Percentiles rank a stretch among this genome's conserved stretches.
phyloP scores from a whole-genome alignment of 2,888 invertebrate species.

The Agrochola litura region DNA sequence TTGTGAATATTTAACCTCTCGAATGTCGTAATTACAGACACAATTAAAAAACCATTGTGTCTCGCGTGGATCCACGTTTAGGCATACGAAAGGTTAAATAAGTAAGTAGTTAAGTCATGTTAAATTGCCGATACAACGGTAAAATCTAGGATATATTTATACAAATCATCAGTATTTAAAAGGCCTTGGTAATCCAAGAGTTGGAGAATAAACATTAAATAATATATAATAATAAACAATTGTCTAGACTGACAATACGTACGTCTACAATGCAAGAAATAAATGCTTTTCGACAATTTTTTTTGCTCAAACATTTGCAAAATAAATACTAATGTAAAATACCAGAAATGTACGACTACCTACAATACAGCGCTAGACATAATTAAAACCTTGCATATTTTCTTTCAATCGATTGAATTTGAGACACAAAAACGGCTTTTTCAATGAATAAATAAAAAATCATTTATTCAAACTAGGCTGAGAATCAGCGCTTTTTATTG shows the following conservation, averaged over 20 bases:
- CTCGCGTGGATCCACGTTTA: too few species aligned
- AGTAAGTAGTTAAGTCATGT: neutral
- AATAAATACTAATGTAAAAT: neutral
- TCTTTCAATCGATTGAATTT: neutral
- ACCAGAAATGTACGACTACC: neutral
- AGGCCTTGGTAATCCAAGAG: slow-evolving; percentile 17
- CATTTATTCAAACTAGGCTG: too few species aligned
- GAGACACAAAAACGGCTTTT: neutral
- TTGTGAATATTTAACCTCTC: neutral
- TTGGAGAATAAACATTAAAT: neutral
- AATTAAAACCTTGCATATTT: neutral
- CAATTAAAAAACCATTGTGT: too few species aligned
- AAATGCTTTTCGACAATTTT: neutral
- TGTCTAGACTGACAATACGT: slow-evolving; percentile 31
- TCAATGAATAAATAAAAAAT: neutral
- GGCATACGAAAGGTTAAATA: too few species aligned
- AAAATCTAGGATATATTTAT: slow-evolving; percentile 1
- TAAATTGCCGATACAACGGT: slow-evolving; percentile 15
- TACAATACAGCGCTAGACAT: neutral
- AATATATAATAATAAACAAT: neutral
- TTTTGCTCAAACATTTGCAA: neutral
- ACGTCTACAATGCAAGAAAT: neutral
- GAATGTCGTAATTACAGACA: too few species aligned
- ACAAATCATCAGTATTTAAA: slow-evolving; percentile 15
- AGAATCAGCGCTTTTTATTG: too few species aligned